phyloP scores from a whole-genome alignment of 2,888 invertebrate species.

The Plutella xylostella region DNA sequence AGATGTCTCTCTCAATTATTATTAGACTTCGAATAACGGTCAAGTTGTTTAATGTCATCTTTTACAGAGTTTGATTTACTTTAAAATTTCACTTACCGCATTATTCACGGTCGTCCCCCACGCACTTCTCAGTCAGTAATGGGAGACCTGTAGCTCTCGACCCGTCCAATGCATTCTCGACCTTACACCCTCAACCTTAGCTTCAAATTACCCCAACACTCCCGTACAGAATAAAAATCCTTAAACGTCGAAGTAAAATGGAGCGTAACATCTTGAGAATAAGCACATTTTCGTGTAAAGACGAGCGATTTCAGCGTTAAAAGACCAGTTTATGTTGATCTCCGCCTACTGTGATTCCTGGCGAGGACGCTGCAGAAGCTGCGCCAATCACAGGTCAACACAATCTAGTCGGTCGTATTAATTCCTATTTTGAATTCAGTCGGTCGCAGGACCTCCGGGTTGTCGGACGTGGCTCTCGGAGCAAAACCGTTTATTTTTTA shows the following conservation, averaged over 20 bases:
- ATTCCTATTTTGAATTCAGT: no score
- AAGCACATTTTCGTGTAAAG: neutral
- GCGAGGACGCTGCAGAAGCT: no score
- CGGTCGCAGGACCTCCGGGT: no score
- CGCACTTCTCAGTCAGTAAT: neutral
- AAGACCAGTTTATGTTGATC: neutral
- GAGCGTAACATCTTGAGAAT: neutral
- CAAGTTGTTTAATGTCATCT: neutral
- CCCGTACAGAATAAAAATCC: neutral
- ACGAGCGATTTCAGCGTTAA: neutral
- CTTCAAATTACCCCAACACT: neutral
- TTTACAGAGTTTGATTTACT: neutral
- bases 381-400: no score
- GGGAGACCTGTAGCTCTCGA: neutral
- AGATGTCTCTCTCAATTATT: neutral
- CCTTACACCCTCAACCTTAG: neutral
- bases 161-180: neutral
- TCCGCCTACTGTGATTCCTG: no score
- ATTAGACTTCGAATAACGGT: neutral
- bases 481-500: no score
- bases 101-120: neutral
- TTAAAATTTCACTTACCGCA: neutral
- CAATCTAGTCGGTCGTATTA: no score
- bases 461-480: no score
- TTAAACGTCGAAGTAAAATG: neutral